phyloP scores from a whole-genome alignment of 2,113 vertebrate species.

The Prionailurus bengalensis region DNA sequence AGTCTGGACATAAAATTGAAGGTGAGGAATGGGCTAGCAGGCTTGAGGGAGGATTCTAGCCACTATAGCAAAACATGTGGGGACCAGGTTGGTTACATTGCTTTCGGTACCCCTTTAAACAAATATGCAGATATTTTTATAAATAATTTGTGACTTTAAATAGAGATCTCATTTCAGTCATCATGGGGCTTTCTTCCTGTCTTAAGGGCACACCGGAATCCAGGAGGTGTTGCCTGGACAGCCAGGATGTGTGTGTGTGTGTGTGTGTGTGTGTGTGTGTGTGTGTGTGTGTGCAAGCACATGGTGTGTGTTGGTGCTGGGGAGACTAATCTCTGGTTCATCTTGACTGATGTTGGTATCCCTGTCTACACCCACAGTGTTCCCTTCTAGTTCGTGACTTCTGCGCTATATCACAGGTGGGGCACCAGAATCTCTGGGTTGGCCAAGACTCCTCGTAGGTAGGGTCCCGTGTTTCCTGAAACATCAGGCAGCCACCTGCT shows the following conservation, averaged over 20 bases:
- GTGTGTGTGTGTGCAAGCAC: too few species aligned
- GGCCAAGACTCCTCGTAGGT: not conserved
- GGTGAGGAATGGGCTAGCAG: not conserved
- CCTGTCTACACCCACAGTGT: not conserved
- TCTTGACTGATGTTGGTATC: not conserved
- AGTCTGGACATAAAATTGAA: not conserved
- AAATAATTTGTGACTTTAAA: conserved; percentile 1
- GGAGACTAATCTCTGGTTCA: not conserved
- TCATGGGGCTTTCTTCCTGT: not conserved
- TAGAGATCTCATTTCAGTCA: not conserved
- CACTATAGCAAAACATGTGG: not conserved
- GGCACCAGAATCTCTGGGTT: not conserved
- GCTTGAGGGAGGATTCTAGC: not conserved
- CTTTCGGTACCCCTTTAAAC: not conserved
- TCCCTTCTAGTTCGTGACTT: not conserved
- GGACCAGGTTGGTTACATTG: not conserved
- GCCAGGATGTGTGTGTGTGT: not conserved
- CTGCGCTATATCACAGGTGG: not conserved
- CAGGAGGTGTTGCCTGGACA: not conserved
- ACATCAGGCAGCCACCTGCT: not conserved
- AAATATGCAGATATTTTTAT: not conserved
- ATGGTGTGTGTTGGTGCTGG: not conserved
- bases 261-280: too few species aligned
- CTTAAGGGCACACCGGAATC: not conserved
- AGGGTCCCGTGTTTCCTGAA: not conserved